Conservation (phyloP, 2,797 vertebrate genomes). For the Philypnodon macrostomus region DNA sequence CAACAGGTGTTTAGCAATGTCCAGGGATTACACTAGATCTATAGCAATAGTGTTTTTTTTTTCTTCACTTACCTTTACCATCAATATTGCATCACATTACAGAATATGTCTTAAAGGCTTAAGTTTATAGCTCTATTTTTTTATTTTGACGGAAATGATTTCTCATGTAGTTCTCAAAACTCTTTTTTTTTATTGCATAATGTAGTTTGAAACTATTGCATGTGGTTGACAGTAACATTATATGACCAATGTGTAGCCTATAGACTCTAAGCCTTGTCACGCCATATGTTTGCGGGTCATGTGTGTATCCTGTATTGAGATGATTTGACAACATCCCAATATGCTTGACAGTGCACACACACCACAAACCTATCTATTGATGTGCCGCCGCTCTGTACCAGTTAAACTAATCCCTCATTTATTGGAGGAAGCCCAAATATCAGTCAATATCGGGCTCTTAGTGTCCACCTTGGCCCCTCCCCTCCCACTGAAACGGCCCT, state of each 20-base stretch:
- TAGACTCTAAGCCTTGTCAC: background rate
- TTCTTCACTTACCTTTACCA: too few relatives aligned
- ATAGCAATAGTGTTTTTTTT: background rate
- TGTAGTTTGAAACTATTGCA: background rate
- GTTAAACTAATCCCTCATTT: constrained; percentile 68
- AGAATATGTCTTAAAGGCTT: too few relatives aligned
- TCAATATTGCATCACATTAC: background rate
- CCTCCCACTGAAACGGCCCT: constrained; percentile 65
- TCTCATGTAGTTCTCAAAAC: too few relatives aligned
- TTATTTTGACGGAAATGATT: too few relatives aligned
- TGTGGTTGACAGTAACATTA: background rate
- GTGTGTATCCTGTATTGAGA: constrained; percentile 14
- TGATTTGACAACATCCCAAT: constrained; percentile 21
- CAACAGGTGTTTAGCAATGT: constrained; percentile 52
- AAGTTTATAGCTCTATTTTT: too few relatives aligned
- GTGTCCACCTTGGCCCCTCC: constrained; percentile 35
- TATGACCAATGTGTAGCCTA: background rate
- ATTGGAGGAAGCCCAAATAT: constrained; percentile 71
- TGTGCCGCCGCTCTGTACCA: constrained; percentile 42
- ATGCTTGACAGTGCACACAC: constrained; percentile 20
- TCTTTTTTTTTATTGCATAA: background rate
- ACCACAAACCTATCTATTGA: constrained; percentile 37
- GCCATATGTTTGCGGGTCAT: background rate
- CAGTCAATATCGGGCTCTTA: constrained; percentile 66
- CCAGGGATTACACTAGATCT: constrained; percentile 10